Conservation (phyloP, 1,140 invertebrate species). For the Brachionus angularis region DNA sequence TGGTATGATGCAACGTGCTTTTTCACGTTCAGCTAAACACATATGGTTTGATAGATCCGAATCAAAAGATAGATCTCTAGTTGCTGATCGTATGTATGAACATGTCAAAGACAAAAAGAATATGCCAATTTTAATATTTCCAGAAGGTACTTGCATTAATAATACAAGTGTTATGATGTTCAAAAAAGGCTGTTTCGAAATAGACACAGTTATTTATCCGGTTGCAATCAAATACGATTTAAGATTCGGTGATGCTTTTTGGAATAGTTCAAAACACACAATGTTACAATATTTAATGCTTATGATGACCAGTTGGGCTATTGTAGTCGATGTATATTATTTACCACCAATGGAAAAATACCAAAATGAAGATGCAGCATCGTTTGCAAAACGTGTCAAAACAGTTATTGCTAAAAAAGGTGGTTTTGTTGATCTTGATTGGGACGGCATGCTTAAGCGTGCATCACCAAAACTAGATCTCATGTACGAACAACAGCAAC, state of each 20-base stretch:
- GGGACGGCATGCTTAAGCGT: constrained; percentile 59
- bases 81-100: constrained; percentile 69
- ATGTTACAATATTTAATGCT: constrained; percentile 91
- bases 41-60: constrained; percentile 99
- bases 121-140: constrained; percentile 95
- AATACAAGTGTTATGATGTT: constrained; percentile 99
- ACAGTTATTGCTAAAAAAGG: constrained; percentile 83
- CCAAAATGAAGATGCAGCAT: constrained; percentile 67
- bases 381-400: constrained; percentile 93
- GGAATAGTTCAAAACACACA: constrained; percentile 87
- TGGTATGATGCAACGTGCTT: constrained; percentile 82
- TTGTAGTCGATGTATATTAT: constrained; percentile 99
- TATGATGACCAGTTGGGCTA: constrained; percentile 99
- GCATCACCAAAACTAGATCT: constrained; percentile 28
- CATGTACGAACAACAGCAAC: constrained; percentile 37
- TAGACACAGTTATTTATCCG: constrained; percentile 87
- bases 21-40: constrained; percentile 86
- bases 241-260: constrained; percentile 97
- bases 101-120: constrained; percentile 67
- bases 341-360: constrained; percentile 82
- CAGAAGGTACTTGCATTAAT: constrained; percentile 97
- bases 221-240: constrained; percentile 94
- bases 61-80: constrained; percentile 83
- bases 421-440: constrained; percentile 88
- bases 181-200: constrained; percentile 98